These are phyloP conservation scores for Perdita meconis DNA, from an alignment of 2,888 invertebrate species.

Conservation along the genomic window DNA sequence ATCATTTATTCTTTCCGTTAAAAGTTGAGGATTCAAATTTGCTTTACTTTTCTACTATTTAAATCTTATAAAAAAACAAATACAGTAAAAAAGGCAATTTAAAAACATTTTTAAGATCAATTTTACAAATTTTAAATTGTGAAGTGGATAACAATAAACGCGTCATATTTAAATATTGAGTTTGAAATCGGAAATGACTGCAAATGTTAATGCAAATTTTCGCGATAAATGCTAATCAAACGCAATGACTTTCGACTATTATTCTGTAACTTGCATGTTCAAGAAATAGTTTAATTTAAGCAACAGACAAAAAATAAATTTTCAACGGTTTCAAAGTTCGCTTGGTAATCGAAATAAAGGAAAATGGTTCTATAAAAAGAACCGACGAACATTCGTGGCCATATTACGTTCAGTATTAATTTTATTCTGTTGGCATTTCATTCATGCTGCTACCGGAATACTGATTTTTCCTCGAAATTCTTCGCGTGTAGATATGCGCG, in stretches of 20 bases:
- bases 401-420: slow-evolving; percentile 6
- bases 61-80: no score
- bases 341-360: no score
- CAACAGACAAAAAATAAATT: background rate
- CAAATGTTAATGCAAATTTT: background rate
- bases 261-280: background rate
- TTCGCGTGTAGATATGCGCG: background rate
- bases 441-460: background rate
- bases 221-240: background rate
- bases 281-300: slow-evolving; percentile 3
- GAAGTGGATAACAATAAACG: background rate
- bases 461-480: background rate
- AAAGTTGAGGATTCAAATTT: no score
- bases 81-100: no score
- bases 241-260: background rate
- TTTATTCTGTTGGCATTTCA: background rate
- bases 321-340: background rate
- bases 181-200: background rate
- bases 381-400: background rate
- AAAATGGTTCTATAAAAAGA: background rate
- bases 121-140: background rate
- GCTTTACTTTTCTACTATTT: no score
- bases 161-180: background rate
- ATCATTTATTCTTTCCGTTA: no score
- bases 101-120: no score